Conservation (phyloP, 2,888 invertebrate genomes). For the Meiosimyza decipiens region DNA sequence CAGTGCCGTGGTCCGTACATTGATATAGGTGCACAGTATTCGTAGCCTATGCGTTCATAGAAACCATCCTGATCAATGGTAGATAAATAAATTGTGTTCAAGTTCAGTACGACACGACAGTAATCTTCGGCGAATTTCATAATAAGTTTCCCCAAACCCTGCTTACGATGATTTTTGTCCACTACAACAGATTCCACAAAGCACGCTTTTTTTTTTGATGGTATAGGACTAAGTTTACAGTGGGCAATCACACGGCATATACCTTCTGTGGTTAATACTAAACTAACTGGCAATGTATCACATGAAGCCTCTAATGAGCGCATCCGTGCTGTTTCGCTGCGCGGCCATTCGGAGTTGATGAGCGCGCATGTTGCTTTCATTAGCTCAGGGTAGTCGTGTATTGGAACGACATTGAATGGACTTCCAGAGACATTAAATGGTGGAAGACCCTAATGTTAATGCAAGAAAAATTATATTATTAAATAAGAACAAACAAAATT, state of each 20-base stretch:
- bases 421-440: slow-evolving; percentile 66
- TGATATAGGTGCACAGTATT: slow-evolving; percentile 75
- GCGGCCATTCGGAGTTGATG: slow-evolving; percentile 88
- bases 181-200: slow-evolving; percentile 88
- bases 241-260: slow-evolving; percentile 77
- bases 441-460: slow-evolving; percentile 62
- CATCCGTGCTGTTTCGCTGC: slow-evolving; percentile 83
- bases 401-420: slow-evolving; percentile 72
- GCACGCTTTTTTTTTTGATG: slow-evolving; percentile 76
- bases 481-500: not conserved
- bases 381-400: slow-evolving; percentile 80
- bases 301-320: slow-evolving; percentile 79
- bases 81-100: slow-evolving; percentile 75
- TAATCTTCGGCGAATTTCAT: slow-evolving; percentile 82
- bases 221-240: slow-evolving; percentile 80
- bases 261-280: slow-evolving; percentile 73
- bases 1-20: slow-evolving; percentile 73
- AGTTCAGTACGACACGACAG: slow-evolving; percentile 72
- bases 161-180: slow-evolving; percentile 75
- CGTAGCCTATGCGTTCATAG: slow-evolving; percentile 80
- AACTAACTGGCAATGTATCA: slow-evolving; percentile 78
- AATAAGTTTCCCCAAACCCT: slow-evolving; percentile 80
- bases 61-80: slow-evolving; percentile 82
- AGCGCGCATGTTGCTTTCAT: slow-evolving; percentile 78
- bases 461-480: slow-evolving; percentile 22